Conservation (phyloP, 2,113 vertebrate species). For the Gasterosteus nipponicus region DNA sequence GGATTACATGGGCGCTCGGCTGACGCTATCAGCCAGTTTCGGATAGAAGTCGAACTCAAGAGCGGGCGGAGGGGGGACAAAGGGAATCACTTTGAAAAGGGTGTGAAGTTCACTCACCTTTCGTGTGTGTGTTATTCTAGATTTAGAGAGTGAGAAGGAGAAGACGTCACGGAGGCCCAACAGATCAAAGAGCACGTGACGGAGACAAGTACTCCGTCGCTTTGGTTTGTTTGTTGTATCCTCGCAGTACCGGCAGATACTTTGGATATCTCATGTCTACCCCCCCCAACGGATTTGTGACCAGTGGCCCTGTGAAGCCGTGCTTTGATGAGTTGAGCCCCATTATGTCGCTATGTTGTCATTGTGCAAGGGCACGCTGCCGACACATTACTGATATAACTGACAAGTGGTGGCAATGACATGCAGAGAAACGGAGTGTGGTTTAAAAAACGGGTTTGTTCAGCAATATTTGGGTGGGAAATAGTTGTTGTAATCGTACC, state of each 20-base stretch:
- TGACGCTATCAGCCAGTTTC: background rate
- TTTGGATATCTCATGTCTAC: background rate
- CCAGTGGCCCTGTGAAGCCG: background rate
- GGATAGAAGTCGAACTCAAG: background rate
- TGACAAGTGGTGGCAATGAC: background rate
- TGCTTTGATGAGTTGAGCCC: background rate
- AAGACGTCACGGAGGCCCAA: background rate
- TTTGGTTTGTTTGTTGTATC: background rate
- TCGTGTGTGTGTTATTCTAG: background rate
- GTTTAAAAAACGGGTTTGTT: background rate
- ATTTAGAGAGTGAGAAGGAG: constrained; percentile 5
- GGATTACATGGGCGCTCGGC: background rate
- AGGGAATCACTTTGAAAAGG: fast-evolving
- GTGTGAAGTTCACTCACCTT: background rate
- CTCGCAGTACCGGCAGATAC: background rate
- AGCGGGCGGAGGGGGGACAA: background rate
- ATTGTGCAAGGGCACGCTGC: background rate
- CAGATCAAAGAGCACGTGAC: background rate
- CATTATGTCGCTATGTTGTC: background rate
- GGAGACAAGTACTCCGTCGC: background rate
- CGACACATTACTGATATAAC: too few species aligned
- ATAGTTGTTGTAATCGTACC: background rate
- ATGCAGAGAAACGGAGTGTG: background rate
- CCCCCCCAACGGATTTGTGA: background rate
- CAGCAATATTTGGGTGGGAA: background rate